These are phyloP conservation scores for Napeogenes inachia DNA, from an alignment of 2,888 invertebrate genomes.

Conservation along the genomic window DNA sequence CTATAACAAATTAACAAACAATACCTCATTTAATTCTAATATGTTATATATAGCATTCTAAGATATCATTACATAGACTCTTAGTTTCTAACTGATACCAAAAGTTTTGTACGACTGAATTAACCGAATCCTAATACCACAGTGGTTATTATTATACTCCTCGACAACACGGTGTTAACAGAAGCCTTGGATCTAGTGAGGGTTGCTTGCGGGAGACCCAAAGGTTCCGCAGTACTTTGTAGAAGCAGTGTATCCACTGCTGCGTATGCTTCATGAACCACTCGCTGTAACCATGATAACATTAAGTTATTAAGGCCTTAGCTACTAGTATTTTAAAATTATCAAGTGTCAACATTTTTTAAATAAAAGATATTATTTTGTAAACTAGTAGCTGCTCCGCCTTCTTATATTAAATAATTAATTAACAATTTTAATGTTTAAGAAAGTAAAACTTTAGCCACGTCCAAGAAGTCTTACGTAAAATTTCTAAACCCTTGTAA, in stretches of 20 bases:
- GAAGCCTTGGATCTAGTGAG: slow-evolving; percentile 32
- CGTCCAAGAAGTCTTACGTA: too few species aligned
- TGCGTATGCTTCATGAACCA: slow-evolving; percentile 65
- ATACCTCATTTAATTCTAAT: too few species aligned
- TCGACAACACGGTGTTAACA: slow-evolving; percentile 8
- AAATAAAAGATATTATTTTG: too few species aligned
- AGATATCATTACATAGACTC: slow-evolving; percentile 4
- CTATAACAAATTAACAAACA: too few species aligned
- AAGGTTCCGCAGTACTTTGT: slow-evolving; percentile 41
- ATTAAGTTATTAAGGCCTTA: slow-evolving; percentile 5
- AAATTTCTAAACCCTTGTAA: too few species aligned
- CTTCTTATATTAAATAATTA: too few species aligned
- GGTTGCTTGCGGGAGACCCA: slow-evolving; percentile 29
- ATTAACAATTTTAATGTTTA: too few species aligned
- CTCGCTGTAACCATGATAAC: slow-evolving; percentile 46
- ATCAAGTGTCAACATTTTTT: too few species aligned
- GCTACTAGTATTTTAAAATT: slow-evolving; percentile 4
- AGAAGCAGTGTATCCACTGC: slow-evolving; percentile 63
- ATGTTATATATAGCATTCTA: neutral
- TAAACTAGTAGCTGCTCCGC: too few species aligned
- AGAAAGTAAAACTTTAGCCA: too few species aligned
- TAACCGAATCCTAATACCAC: slow-evolving; percentile 20
- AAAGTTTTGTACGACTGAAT: neutral
- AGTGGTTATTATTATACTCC: slow-evolving; percentile 2
- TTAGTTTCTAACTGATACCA: slow-evolving; percentile 12